Evolutionary conservation across 2,113 vertebrate species (phyloP), one percentile per base, ranked within the genome.

Genomic region (Piaya cayana): DNA sequence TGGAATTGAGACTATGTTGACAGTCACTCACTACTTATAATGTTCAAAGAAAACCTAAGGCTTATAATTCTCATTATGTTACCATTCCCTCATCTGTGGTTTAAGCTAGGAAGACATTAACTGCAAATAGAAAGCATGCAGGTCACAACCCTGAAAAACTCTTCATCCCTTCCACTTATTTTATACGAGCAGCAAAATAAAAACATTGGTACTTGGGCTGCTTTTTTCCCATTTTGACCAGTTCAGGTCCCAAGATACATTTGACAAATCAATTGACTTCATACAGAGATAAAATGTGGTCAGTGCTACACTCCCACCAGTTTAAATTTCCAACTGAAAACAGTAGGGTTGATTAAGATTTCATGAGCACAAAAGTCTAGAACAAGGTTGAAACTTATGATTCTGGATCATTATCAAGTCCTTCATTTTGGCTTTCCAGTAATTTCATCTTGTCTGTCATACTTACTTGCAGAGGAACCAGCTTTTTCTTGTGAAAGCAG

Each of bases 141-240:
- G 63, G 55, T 37, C 11, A 18, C 2, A 42, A 50, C 1, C 16
- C 37, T 37, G 17, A 39, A 0, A 34, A 60, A 6, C 3, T 63
- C 45, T 45, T 58, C 3, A 47, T 83, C 74, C 21, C 7, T 53
- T 74, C 25, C 22, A 69, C 16, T 43, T 15, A 5, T 22, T 74
- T 3, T 18, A 16, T 32, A 16, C 1, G 5, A 59, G 25, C 2
- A 62, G 4, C 8, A 43, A 82, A 85, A 68, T 37, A 63, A 60
- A 84, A 68, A 1, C 10, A 9, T 18, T 52, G 3, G 1, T 65
- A 8, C 32, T 70, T 6, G 7, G 10, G 1, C 1, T 64, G 5
- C 1, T 37, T 77, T 77, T 77, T 63, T 56, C 37, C 5, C 3
- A 13, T 56, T 79, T 82, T 67, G 27, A 5, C 5, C 29, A 43